Evolutionary conservation across 37 sponge, comb jelly and placozoan genomes (phyloP), one percentile per base, ranked within the genome.

Genomic region (Bolinopsis microptera): DNA sequence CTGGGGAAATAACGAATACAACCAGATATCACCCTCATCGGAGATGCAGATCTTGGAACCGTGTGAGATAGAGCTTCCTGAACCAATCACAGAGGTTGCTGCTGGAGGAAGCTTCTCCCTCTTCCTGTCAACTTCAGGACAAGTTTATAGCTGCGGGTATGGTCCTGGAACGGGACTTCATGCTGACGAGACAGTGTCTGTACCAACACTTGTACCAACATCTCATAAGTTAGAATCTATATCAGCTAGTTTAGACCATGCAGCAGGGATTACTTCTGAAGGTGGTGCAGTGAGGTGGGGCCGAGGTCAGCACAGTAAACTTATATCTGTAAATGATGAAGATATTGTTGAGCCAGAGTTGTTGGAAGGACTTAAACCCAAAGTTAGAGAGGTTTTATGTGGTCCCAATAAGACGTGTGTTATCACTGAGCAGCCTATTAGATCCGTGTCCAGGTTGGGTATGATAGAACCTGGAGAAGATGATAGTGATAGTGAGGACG

Each of bases 331-430:
- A 2, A 25, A 40, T 22, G 61, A 86, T 0, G 90, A 86, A 0
- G 61, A 86, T 41, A 38, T 86, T 24, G n/a, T 13, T 5, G 0
- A 9, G 3, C 90, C 90, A 39, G 61, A 39, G 24, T 3, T 86
- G 16, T 86, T 39, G 40, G 90, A 39, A 21, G 36, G 36, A n/a
- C 26, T 86, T 1, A 39, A 39, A 27, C 27, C 27, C 36, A 77
- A 18, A 16, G 61, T 86, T 3, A 39, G 22, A 40, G 61, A 22
- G 36, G 90, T 86, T 1, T n/a, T 39, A 24, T 41, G 41, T 86
- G 90, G 90, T 23, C 27, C 90, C 30, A 86, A 86, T 86, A 86
- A 86, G 30, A 86, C 90, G 1, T 86, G 90, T 86, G 61, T 86
- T 8, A 28, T 86, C 0, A 86, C 90, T 25, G 35, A 34, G 21